Base-by-base conservation (phyloP, 2,888 invertebrate genomes). In the Lysandra bellargus region DNA sequence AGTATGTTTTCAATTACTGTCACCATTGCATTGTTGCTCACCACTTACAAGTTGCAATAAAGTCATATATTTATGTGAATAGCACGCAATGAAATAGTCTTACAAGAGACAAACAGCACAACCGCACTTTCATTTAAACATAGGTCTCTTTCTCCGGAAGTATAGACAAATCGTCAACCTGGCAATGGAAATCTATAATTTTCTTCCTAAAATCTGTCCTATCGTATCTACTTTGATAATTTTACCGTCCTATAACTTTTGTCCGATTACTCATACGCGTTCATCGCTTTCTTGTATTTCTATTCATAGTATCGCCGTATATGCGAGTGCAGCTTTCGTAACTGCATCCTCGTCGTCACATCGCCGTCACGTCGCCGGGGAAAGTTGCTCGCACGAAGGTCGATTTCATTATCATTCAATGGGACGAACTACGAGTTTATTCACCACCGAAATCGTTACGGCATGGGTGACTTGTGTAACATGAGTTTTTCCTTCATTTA, bases 291-390 rank as follows among this genome's bases (percentile, higher is more conserved):
- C 69, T 79, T 64, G 81, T 79, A 80, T 80, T 64, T 79, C 78
- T 85, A 87, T 85, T 84, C 83, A 85, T 83, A 83, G 84, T 82
- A 83, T 86, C 88, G 84, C 91, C 91, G 87, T 90, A 89, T 88
- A 90, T 88, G 89, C 88, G 85, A 86, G 86, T 87, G 89, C 90
- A 92, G 90, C 93, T 94, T 93, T 94, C 94, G 92, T 91, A 94
- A 93, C 89, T 88, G 88, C 91, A 88, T 87, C 87, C 89, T 87
- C 84, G 90, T 88, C 89, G 88, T 85, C 86, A 82, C 83, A 85
- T 76, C 87, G 87, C 88, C 85, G 84, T 85, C 86, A 82, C 83
- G 85, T 76, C 87, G 87, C 88, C 85, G 84, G 93, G 90, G 93
- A 94, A 94, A 94, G 92, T 93, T 90, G 89, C 88, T 86, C 85